Evolutionary conservation across 2,797 vertebrate species (phyloP).

Genomic region (Scleropages formosus): DNA sequence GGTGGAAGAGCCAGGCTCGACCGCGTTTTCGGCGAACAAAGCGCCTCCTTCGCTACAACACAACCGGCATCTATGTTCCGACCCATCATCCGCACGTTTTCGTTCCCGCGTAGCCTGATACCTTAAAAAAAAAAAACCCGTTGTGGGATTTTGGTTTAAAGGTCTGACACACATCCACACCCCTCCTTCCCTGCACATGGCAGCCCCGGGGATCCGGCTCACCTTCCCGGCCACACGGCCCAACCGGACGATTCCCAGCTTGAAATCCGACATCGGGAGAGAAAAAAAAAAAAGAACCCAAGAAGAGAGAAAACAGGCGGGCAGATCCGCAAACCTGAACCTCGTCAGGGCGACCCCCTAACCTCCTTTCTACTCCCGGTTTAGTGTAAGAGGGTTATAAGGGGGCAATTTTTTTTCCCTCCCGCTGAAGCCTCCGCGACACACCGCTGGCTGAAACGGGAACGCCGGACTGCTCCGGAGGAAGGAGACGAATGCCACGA

Average conservation of each 20-base stretch:
- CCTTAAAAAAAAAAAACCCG: too few species aligned
- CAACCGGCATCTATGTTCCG: not conserved
- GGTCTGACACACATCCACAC: conserved; percentile 48
- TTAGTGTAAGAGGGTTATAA: conserved; percentile 48
- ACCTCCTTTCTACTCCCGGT: conserved; percentile 59
- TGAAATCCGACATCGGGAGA: conserved; percentile 97
- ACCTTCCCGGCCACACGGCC: conserved; percentile 99
- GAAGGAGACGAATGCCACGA: conserved; percentile 34
- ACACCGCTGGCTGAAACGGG: conserved; percentile 66
- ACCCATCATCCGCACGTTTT: conserved; percentile 39
- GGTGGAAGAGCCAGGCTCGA: not conserved
- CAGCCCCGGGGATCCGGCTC: conserved; percentile 68
- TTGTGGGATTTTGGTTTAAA: too few species aligned
- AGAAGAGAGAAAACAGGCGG: conserved; percentile 46
- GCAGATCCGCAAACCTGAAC: conserved; percentile 34
- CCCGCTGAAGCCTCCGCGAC: conserved; percentile 68
- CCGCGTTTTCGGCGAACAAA: not conserved
- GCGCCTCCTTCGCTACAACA: too few species aligned
- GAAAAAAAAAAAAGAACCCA: conserved; percentile 45
- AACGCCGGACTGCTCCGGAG: conserved; percentile 50
- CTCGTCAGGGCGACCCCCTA: conserved; percentile 62
- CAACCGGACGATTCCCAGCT: conserved; percentile 94
- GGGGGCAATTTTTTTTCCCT: conserved; percentile 61
- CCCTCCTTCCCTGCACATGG: conserved; percentile 72
- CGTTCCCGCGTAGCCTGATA: too few species aligned